Conservation (phyloP, 2,888 invertebrate species). For the Nipponacmea schrenckii region DNA sequence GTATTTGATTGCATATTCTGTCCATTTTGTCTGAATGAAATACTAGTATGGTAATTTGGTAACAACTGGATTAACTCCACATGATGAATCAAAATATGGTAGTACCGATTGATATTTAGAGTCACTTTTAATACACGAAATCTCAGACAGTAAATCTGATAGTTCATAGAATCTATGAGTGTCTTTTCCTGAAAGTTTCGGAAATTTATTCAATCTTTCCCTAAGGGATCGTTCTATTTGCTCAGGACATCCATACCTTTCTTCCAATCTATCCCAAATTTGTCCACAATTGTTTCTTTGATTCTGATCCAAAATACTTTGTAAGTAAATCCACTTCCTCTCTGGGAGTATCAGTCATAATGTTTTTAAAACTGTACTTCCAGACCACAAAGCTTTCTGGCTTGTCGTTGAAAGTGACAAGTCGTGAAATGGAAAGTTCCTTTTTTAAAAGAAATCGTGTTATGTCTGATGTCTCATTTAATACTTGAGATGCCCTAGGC, state of each 20-base stretch:
- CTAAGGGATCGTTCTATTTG: slow-evolving; percentile 17
- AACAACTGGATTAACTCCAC: slow-evolving; percentile 7
- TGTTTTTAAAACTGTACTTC: slow-evolving; percentile 23
- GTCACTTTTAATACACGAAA: slow-evolving; percentile 15
- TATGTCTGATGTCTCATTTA: background rate
- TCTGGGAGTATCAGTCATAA: slow-evolving; percentile 8
- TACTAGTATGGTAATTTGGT: slow-evolving; percentile 15
- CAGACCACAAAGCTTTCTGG: slow-evolving; percentile 18
- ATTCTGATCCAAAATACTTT: slow-evolving; percentile 23
- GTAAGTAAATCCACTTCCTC: slow-evolving; percentile 22
- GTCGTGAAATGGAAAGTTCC: slow-evolving; percentile 17
- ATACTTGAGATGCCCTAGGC: too few species aligned
- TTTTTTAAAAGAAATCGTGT: slow-evolving; percentile 5
- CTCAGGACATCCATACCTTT: slow-evolving; percentile 22
- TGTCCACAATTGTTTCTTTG: slow-evolving; percentile 1
- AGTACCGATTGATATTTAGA: slow-evolving; percentile 5
- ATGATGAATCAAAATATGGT: slow-evolving; percentile 15
- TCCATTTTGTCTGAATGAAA: slow-evolving; percentile 24
- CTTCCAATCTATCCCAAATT: slow-evolving; percentile 22
- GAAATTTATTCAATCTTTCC: slow-evolving; percentile 16
- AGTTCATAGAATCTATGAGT: slow-evolving; percentile 19
- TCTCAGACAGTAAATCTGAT: slow-evolving; percentile 21
- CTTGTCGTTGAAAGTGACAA: slow-evolving; percentile 16
- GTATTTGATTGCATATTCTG: slow-evolving; percentile 11
- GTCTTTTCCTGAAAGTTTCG: slow-evolving; percentile 14